Conservation (phyloP, 2,888 invertebrate species). For the Apocheima hispidaria region DNA sequence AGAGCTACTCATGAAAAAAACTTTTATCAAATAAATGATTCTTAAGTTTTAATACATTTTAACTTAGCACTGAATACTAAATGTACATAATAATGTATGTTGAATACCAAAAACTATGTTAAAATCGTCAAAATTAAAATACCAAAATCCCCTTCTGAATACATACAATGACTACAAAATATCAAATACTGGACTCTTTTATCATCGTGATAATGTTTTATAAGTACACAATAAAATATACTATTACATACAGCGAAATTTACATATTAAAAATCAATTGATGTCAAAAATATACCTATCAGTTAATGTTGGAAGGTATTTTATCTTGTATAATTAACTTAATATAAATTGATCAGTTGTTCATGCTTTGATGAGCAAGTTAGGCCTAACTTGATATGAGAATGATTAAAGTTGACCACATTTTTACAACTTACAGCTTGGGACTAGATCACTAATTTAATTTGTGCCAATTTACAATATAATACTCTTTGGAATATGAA, state of each 20-base stretch:
- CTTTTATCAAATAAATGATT: too few relatives aligned
- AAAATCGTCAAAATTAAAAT: too few relatives aligned
- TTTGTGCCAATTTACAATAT: constrained; percentile 23
- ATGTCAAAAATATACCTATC: constrained; percentile 19
- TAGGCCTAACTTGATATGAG: constrained; percentile 64
- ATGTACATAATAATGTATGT: background rate
- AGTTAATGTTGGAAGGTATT: constrained; percentile 1
- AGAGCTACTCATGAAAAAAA: too few relatives aligned
- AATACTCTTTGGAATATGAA: constrained; percentile 37
- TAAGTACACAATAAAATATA: constrained; percentile 23
- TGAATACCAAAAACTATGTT: too few relatives aligned
- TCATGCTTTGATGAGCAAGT: constrained; percentile 52
- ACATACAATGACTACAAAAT: constrained; percentile 11
- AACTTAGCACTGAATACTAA: constrained; percentile 1
- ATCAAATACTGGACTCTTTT: constrained; percentile 13
- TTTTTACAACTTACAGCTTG: constrained; percentile 10
- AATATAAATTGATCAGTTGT: constrained; percentile 50
- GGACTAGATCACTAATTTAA: constrained; percentile 34
- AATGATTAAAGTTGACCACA: constrained; percentile 19
- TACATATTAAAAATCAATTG: constrained; percentile 16
- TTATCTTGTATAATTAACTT: constrained; percentile 24
- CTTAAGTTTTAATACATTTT: too few relatives aligned
- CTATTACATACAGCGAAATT: too few relatives aligned
- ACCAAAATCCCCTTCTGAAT: background rate
- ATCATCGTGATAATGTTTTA: background rate